Evolutionary conservation across 1,140 invertebrate genomes (phyloP), one percentile per base, ranked within the genome.

Genomic region (Coptotermes formosanus): DNA sequence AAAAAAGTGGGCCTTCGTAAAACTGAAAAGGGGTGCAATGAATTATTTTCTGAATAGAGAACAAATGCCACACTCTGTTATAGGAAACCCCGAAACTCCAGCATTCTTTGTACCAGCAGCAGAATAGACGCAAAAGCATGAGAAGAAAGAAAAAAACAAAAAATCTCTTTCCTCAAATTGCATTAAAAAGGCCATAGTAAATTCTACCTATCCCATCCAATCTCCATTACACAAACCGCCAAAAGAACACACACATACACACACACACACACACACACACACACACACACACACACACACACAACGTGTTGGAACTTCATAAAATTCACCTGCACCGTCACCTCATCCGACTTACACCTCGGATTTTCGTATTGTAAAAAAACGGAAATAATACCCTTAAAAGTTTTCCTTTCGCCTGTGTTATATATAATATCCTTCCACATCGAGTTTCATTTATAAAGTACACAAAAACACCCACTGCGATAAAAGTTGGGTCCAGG

Each of bases 361-460:
- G n/a, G 25, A 14, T 30, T 75, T 30, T 75, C 2, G n/a, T 75
- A 75, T 14, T 30, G 7, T 9, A 64, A 75, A 75, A 75, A 75
- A 75, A 75, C 64, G 64, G 64, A 75, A 75, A 75, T 75, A 75
- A 75, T 75, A 75, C 25, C n/a, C n/a, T 75, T 75, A 30, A 30
- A n/a, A 75, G 64, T 30, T 75, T 75, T 30, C 25, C 64, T 75
- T 75, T 75, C 64, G 25, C n/a, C 64, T 75, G 64, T 14, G 19
- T 19, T 75, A 75, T 11, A 75, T 14, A 30, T 75, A 75, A 75
- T 75, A 75, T 75, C 64, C n/a, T 75, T 75, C 6, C 19, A n/a
- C 59, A n/a, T 9, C 4, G 25, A 64, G 21, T 23, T 64, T 64
- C 25, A 75, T 75, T n/a, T 30, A 75, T 75, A 9, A n/a, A 75